Base-by-base conservation (phyloP, 2,888 invertebrate species). In the Strigamia crassipes region DNA sequence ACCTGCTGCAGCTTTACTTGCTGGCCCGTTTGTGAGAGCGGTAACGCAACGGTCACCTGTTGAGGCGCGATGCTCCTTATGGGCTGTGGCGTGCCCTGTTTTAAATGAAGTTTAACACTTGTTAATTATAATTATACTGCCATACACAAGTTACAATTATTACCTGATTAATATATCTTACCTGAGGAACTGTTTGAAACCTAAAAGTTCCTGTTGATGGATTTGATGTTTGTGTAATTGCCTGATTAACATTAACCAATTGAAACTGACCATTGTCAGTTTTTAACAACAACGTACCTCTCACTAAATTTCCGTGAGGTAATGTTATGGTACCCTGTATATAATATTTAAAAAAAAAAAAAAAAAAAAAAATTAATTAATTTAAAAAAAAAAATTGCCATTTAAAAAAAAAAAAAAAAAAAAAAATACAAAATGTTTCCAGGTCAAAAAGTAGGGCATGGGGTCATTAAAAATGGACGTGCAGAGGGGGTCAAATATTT, bases 241-340 rank as follows among this genome's bases (percentile, higher is more conserved):
- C 93, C 85, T 94, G 94, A 85, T 94, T 94, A 86, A 96, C 94
- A 88, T 96, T 92, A 87, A 97, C 90, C 88, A 97, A 91, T 89
- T 97, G 96, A 89, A 94, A 95, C 89, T 96, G 96, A 87, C 97
- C 97, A 91, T 95, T 96, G 90, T 97, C 97, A 87, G 97, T 97
- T 91, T 96, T 97, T 89, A 97, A 91, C 88, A 97, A 92, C 88
- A 97, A 91, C 88, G 96, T 94, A 84, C 93, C 93, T 89, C 94
- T 95, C 89, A 95, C 94, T 31, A 81, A 66, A 88, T 94, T 94
- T 38, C 89, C 89, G 85, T 94, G 93, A 90, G 94, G 95, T 85
- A 95, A 91, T 88, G 93, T 93, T 89, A 94, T 94, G 1, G 84
- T 83, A 83, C 84, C 82, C 85, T 85, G 21, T 61, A 79, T 27